Percentiles rank a stretch among this genome's conserved stretches.
Conservation (phyloP, 2,888 invertebrate genomes). For the Drosophila austrosaltans region DNA sequence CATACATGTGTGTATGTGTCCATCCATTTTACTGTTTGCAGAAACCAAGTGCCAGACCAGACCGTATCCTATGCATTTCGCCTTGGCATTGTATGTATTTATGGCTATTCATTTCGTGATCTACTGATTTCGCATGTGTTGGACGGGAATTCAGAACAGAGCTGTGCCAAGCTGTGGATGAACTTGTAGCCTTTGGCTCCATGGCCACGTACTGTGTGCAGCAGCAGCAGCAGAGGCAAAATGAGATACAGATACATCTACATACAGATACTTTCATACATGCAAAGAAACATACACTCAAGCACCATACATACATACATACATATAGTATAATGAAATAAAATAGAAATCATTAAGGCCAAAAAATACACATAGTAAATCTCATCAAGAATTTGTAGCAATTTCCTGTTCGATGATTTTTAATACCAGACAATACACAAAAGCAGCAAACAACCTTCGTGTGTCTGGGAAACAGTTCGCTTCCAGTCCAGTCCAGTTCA, state of each 20-base stretch:
- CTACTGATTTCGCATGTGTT: slow-evolving; percentile 79
- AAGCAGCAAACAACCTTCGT: background rate
- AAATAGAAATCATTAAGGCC: slow-evolving; percentile 76
- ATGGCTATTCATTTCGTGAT: slow-evolving; percentile 77
- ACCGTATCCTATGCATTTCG: slow-evolving; percentile 25
- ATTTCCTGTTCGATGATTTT: slow-evolving; percentile 79
- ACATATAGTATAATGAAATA: slow-evolving; percentile 58
- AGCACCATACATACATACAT: slow-evolving; percentile 10
- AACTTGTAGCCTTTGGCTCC: slow-evolving; percentile 68
- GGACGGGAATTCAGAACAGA: slow-evolving; percentile 72
- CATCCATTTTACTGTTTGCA: slow-evolving; percentile 26
- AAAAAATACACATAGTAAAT: slow-evolving; percentile 77
- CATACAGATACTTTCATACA: slow-evolving; percentile 14
- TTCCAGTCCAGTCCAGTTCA: slow-evolving; percentile 8
- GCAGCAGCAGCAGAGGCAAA: slow-evolving; percentile 39
- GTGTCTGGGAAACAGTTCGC: slow-evolving; percentile 56
- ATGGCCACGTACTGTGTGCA: slow-evolving; percentile 66
- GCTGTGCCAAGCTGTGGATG: slow-evolving; percentile 48
- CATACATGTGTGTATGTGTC: slow-evolving; percentile 44
- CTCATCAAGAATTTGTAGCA: slow-evolving; percentile 77
- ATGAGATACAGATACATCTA: slow-evolving; percentile 39
- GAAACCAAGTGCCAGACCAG: slow-evolving; percentile 19
- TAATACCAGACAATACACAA: slow-evolving; percentile 39
- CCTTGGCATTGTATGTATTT: slow-evolving; percentile 75
- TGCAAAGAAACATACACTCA: slow-evolving; percentile 17